These are phyloP conservation scores for Sussaba pulchella DNA, from an alignment of 2,888 invertebrate species.

Conservation along the genomic window DNA sequence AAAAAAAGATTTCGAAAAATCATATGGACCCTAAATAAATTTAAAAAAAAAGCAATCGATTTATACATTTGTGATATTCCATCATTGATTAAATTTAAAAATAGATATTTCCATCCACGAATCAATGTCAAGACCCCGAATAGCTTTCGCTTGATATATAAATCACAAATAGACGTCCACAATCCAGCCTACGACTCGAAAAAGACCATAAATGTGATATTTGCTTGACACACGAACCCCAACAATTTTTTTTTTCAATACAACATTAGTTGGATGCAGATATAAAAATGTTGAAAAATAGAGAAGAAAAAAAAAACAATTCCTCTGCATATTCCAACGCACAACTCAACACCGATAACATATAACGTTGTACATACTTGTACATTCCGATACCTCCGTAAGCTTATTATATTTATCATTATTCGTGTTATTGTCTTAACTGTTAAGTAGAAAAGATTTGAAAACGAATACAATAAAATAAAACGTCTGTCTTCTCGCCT, in stretches of 20 bases:
- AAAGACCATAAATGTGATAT: not conserved
- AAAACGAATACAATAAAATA: too few relatives aligned
- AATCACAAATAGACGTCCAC: not conserved
- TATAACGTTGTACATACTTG: slow-evolving; percentile 23
- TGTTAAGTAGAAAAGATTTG: slow-evolving; percentile 10
- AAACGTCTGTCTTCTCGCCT: slow-evolving; percentile 14
- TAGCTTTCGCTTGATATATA: slow-evolving; percentile 16
- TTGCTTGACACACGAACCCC: not conserved
- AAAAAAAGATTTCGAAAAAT: too few relatives aligned
- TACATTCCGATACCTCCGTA: slow-evolving; percentile 16
- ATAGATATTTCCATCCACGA: too few relatives aligned
- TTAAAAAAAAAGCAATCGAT: too few relatives aligned
- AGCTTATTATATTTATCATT: not conserved
- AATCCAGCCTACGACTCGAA: not conserved
- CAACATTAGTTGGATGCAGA: not conserved
- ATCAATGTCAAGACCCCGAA: slow-evolving; percentile 12
- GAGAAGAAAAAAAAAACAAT: not conserved
- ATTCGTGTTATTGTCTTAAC: slow-evolving; percentile 8
- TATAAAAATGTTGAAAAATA: too few relatives aligned
- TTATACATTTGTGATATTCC: too few relatives aligned
- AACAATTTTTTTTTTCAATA: too few relatives aligned
- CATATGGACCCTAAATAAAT: too few relatives aligned
- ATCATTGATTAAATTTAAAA: too few relatives aligned
- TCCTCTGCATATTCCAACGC: slow-evolving; percentile 35
- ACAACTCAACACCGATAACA: slow-evolving; percentile 15